Evolutionary conservation across 30 jellyfish, hydroid and myxozoan species (phyloP).

Genomic region (Aurelia coerulea): DNA sequence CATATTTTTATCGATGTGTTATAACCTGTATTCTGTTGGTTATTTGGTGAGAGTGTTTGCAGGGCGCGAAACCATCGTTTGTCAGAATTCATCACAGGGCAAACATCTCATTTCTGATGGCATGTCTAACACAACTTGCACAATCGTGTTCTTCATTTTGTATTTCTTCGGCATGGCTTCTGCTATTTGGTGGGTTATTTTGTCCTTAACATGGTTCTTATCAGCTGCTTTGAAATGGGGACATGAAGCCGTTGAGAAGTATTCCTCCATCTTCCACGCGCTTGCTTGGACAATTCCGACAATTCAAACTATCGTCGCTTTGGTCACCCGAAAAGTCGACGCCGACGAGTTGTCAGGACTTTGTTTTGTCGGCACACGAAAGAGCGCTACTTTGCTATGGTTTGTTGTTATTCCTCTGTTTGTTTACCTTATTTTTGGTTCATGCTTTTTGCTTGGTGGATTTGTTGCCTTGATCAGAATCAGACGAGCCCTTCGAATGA

Average conservation of each 20-base stretch:
- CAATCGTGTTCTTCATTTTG: slow-evolving; percentile 70
- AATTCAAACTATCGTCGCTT: slow-evolving; percentile 83
- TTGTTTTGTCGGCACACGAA: slow-evolving; percentile 76
- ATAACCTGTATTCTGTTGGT: slow-evolving; percentile 85
- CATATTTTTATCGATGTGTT: slow-evolving; percentile 86
- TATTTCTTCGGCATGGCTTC: slow-evolving; percentile 96
- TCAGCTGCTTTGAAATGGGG: slow-evolving; percentile 98
- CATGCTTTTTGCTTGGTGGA: slow-evolving; percentile 77
- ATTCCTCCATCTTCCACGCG: slow-evolving; percentile 88
- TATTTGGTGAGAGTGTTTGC: slow-evolving; percentile 80
- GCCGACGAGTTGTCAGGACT: slow-evolving; percentile 91
- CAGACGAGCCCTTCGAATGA: slow-evolving; percentile 73
- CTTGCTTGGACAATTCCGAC: slow-evolving; percentile 94
- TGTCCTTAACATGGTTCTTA: slow-evolving; percentile 89
- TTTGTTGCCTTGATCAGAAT: slow-evolving; percentile 81
- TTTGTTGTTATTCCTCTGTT: slow-evolving; percentile 84
- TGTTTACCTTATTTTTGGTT: slow-evolving; percentile 75
- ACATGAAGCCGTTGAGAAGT: slow-evolving; percentile 93
- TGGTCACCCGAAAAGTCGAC: slow-evolving; percentile 90
- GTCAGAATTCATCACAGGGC: slow-evolving; percentile 61
- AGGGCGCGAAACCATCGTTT: slow-evolving; percentile 73
- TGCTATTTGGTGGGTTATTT: slow-evolving; percentile 93
- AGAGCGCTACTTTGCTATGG: slow-evolving; percentile 72
- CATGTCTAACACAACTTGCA: slow-evolving; percentile 79
- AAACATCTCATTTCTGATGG: slow-evolving; percentile 78